Evolutionary conservation across 2,888 invertebrate genomes (phyloP), one percentile per base, ranked within the genome.

Genomic region (Malachius bipustulatus): DNA sequence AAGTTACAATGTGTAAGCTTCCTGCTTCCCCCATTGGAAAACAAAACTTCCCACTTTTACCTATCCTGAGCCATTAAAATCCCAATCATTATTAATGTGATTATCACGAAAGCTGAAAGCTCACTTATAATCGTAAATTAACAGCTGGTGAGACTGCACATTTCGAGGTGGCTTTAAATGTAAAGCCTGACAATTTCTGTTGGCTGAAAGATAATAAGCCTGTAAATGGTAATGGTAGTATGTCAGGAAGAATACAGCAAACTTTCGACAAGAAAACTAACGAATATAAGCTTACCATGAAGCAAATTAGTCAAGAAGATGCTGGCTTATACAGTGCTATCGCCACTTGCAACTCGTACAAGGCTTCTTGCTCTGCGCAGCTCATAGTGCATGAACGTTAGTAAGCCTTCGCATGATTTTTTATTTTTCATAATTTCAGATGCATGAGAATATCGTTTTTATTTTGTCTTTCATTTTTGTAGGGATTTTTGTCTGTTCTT

Each of bases 121-220:
- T 32, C 14, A 29, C 34, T 30, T 10, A 12, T 16, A 13, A 13
- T 34, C 38, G 26, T 38, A 16, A 26, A 30, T 31, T 15, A 11
- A 10, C 67, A 89, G 89, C 85, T 57, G 88, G 88, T 33, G 83
- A 87, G 56, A 79, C 75, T 52, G 85, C 85, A 26, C 63, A 69
- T 41, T 87, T 90, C 63, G 83, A 85, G 62, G 83, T 85, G 57
- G 70, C 75, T 45, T 69, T 87, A 42, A 71, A 71, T 42, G 69
- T 75, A 12, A 65, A 67, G 32, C 75, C 76, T 2, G 70, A 73
- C 9, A 67, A 73, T 24, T 75, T 90, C 42, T 75, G 75, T 9
- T 91, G 90, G 90, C 60, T 90, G 46, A 89, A 87, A 62, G 84
- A 90, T 62, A 90, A 90, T 64, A 79, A 78, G 60, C 79, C 82